Percentiles rank a stretch among this genome's conserved stretches.
phyloP scores from a whole-genome alignment of 1,140 invertebrate species.

The Pseudobourletiella spinata region DNA sequence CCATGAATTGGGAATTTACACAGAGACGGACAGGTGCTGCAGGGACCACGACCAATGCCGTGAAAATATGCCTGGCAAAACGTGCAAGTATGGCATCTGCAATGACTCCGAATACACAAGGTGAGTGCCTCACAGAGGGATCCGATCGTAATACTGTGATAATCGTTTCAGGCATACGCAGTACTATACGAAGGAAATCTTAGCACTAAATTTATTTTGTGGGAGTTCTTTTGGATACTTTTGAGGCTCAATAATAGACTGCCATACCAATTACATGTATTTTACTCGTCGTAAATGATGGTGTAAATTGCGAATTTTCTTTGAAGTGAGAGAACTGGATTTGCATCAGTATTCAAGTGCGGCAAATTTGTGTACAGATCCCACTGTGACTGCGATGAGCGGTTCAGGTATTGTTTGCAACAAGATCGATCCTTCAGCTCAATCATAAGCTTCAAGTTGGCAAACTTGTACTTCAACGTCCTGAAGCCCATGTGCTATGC shows the following conservation, averaged over 20 bases:
- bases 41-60: conserved; percentile 67
- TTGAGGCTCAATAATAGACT: neutral
- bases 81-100: conserved; percentile 56
- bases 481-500: conserved; percentile 30
- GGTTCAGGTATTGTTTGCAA: conserved; percentile 56
- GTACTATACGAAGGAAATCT: neutral
- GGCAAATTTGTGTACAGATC: conserved; percentile 41
- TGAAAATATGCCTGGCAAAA: conserved; percentile 48
- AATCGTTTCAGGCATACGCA: neutral
- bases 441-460: conserved; percentile 33
- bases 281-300: neutral
- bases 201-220: neutral
- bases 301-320: no score
- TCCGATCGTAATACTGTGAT: neutral
- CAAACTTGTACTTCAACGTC: conserved; percentile 35
- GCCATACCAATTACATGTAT: neutral
- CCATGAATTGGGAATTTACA: conserved; percentile 56
- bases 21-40: conserved; percentile 65
- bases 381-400: conserved; percentile 61
- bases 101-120: conserved; percentile 58
- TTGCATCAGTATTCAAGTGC: neutral
- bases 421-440: conserved; percentile 12
- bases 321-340: neutral
- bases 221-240: neutral
- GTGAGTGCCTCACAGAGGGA: conserved; percentile 32